These are phyloP conservation scores for Chauna torquata DNA, from an alignment of 2,113 vertebrate genomes.

Conservation along the genomic window DNA sequence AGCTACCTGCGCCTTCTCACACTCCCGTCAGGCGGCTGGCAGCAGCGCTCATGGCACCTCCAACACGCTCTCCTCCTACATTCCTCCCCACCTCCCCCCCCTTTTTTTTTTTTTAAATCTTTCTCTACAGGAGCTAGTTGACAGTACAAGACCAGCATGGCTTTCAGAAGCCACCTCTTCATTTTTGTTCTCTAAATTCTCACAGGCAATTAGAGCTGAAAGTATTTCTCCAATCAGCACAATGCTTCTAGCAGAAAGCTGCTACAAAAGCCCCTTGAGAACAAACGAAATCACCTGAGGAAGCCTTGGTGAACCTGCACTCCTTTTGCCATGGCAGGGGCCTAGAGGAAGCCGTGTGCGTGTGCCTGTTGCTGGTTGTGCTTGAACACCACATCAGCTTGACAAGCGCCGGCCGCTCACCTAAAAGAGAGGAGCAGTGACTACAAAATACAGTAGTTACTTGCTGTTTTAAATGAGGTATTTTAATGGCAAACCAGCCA, in stretches of 20 bases:
- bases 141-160: background rate
- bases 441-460: background rate
- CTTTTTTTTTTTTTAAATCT: background rate
- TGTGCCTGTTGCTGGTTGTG: background rate
- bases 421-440: background rate
- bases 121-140: background rate
- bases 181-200: background rate
- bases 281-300: background rate
- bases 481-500: background rate
- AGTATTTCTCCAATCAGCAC: background rate
- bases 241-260: background rate
- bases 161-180: constrained; percentile 12
- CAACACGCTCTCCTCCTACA: background rate
- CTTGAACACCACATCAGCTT: background rate
- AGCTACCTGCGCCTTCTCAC: background rate
- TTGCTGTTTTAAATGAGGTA: background rate
- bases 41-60: background rate
- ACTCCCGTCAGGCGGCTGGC: rapidly evolving
- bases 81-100: background rate
- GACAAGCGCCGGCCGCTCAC: background rate
- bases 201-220: background rate
- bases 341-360: background rate
- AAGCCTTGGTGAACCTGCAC: background rate
- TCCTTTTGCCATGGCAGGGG: background rate
- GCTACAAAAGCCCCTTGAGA: background rate